These are phyloP conservation scores for Heterocephalus glaber DNA, from an alignment of 2,113 vertebrate species.

Conservation along the genomic window DNA sequence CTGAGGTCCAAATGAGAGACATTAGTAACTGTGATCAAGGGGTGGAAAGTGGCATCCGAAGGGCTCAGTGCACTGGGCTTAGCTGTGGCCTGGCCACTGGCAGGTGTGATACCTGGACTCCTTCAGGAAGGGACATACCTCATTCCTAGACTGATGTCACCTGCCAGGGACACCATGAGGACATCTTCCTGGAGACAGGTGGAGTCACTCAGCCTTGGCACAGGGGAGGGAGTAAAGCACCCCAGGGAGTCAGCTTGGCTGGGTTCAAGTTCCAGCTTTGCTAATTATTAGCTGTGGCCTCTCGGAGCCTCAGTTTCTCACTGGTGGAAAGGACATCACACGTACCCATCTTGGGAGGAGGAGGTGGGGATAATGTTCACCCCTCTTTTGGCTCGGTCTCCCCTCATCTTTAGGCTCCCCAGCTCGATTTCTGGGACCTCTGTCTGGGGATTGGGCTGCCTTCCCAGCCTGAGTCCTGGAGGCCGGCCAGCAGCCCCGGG, in stretches of 20 bases:
- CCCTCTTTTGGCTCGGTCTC: background rate
- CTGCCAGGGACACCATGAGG: background rate
- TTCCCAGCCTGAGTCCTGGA: conserved; percentile 17
- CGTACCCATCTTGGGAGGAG: fast-evolving
- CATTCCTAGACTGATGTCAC: fast-evolving
- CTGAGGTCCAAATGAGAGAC: background rate
- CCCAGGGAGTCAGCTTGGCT: background rate
- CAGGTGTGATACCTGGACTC: fast-evolving
- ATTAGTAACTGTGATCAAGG: fast-evolving
- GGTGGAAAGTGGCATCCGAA: no score
- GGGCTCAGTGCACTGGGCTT: fast-evolving
- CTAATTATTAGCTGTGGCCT: background rate
- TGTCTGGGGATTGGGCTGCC: background rate
- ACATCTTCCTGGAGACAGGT: fast-evolving
- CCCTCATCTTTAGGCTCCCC: background rate
- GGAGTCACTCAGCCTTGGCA: background rate
- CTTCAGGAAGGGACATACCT: background rate
- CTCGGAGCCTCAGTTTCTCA: background rate
- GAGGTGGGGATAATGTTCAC: fast-evolving
- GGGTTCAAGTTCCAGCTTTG: background rate
- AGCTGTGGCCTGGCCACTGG: fast-evolving
- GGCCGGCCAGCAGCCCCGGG: background rate
- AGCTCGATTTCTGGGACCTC: background rate
- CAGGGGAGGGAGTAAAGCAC: background rate
- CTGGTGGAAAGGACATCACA: background rate